These are phyloP conservation scores for Phalacrocorax brasilianus DNA, from an alignment of 2,113 vertebrate species.

Conservation along the genomic window DNA sequence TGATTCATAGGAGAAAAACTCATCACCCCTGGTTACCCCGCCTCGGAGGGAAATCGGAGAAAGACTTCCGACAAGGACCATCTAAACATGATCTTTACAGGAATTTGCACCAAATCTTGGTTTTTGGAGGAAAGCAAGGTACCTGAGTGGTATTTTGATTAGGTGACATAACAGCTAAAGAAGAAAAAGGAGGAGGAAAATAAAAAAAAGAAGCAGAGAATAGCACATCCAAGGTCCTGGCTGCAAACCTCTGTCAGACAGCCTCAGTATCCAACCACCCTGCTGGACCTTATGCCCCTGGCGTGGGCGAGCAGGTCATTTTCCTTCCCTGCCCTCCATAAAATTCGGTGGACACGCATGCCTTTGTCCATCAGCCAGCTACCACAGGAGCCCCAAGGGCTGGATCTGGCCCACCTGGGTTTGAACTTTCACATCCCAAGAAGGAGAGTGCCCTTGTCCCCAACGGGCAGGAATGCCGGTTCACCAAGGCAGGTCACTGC, in stretches of 20 bases:
- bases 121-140: neutral
- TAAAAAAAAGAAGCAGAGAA: neutral
- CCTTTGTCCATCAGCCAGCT: too few relatives aligned
- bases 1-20: neutral
- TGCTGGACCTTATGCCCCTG: fast-evolving
- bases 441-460: neutral
- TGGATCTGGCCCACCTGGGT: too few relatives aligned
- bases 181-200: too few relatives aligned
- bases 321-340: neutral
- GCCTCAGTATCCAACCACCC: neutral
- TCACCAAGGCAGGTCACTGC: neutral
- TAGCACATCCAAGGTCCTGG: too few relatives aligned
- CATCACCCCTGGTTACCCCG: fast-evolving
- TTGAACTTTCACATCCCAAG: too few relatives aligned
- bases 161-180: neutral
- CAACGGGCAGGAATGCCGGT: fast-evolving
- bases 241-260: neutral
- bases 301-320: neutral
- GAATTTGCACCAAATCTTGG: neutral
- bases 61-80: neutral
- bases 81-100: neutral
- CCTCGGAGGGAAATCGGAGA: neutral
- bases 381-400: fast-evolving
- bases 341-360: fast-evolving
- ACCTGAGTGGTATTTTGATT: neutral